Evolutionary conservation across 2,797 vertebrate genomes (phyloP).

Genomic region (Fratercula arctica): DNA sequence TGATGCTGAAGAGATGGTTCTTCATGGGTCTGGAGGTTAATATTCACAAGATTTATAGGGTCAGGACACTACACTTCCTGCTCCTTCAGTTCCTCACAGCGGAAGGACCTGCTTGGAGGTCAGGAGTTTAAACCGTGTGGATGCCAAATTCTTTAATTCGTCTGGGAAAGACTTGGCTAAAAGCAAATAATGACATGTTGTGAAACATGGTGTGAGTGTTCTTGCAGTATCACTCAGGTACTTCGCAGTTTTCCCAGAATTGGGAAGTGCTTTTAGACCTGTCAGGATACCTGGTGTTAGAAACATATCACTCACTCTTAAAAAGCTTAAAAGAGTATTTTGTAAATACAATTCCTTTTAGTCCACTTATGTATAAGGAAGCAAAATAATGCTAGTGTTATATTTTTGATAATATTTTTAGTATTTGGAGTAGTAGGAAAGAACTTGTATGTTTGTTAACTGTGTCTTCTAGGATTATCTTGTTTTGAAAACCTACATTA

Average conservation of each 20-base stretch:
- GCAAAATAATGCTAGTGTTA: slow-evolving; percentile 9
- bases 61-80: neutral
- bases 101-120: neutral
- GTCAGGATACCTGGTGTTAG: neutral
- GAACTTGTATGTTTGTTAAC: slow-evolving; percentile 22
- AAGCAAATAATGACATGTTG: neutral
- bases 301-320: neutral
- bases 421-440: slow-evolving; percentile 29
- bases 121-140: neutral
- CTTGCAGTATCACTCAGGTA: neutral
- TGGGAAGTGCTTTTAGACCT: neutral
- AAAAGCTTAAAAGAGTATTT: neutral
- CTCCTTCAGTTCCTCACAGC: neutral
- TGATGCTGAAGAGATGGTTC: neutral
- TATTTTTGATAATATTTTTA: slow-evolving; percentile 30
- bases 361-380: slow-evolving; percentile 34
- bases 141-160: slow-evolving; percentile 13
- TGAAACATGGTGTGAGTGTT: neutral
- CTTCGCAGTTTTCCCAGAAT: neutral
- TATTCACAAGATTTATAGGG: neutral
- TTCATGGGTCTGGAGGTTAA: neutral
- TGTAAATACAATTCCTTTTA: slow-evolving; percentile 22
- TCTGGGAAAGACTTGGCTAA: neutral
- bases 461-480: slow-evolving; percentile 39
- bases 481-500: slow-evolving; percentile 62